phyloP scores from a whole-genome alignment of 64 coral and sea anemone genomes.

The Montipora efflorescens region DNA sequence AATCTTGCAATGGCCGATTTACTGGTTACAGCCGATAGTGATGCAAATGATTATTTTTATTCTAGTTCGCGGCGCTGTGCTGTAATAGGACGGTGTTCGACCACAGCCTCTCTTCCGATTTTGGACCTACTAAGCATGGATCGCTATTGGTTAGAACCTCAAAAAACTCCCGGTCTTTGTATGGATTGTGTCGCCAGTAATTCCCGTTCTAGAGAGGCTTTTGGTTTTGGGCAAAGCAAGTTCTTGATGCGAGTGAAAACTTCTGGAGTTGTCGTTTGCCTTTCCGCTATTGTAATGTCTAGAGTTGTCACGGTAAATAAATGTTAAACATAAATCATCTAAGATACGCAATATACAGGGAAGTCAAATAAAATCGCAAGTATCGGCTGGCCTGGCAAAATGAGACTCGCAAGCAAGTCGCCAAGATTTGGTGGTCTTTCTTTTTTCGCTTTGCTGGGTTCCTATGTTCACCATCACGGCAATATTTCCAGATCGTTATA shows the following conservation, averaged over 20 bases:
- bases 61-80: neutral
- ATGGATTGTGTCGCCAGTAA: neutral
- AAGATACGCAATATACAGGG: neutral
- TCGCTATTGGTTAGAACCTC: neutral
- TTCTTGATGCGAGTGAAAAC: neutral
- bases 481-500: neutral
- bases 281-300: neutral
- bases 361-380: neutral
- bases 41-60: neutral
- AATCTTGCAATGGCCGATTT: too few relatives aligned
- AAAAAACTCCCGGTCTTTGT: neutral
- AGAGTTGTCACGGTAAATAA: neutral
- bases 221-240: neutral
- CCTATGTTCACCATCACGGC: neutral
- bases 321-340: neutral
- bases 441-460: constrained; percentile 31
- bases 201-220: neutral
- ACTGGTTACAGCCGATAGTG: too few relatives aligned
- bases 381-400: neutral
- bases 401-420: constrained; percentile 5
- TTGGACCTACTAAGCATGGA: too few relatives aligned
- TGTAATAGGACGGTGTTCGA: neutral
- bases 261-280: neutral
- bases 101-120: neutral
- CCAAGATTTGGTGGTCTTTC: neutral